A percentile compares a stretch with the other conserved stretches of the same genome.
Evolutionary conservation across 2,113 vertebrate species (phyloP).

Genomic region (Clupea harengus): DNA sequence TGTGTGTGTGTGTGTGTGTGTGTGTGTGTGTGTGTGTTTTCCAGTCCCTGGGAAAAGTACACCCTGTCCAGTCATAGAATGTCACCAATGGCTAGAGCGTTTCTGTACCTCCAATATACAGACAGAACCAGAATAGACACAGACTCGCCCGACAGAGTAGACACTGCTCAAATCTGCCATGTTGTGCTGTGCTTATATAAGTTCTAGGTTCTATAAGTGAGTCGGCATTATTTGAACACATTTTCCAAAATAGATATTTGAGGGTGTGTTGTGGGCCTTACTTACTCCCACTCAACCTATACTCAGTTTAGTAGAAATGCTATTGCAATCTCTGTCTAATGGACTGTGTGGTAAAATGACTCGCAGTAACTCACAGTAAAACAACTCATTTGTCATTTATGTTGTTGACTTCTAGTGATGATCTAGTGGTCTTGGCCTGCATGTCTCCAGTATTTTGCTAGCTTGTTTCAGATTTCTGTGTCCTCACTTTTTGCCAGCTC

Average conservation of each 20-base stretch:
- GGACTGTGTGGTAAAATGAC: background rate
- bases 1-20: background rate
- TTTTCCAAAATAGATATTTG: background rate
- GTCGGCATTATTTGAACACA: background rate
- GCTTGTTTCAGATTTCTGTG: too few relatives aligned
- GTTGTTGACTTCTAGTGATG: too few relatives aligned
- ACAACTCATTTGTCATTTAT: too few relatives aligned
- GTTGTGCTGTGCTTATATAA: background rate
- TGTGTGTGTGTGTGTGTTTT: background rate
- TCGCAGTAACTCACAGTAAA: too few relatives aligned
- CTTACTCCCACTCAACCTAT: too few relatives aligned
- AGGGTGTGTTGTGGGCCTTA: background rate
- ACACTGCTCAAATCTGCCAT: background rate
- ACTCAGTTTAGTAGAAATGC: background rate
- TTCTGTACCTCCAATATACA: background rate
- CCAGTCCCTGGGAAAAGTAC: background rate
- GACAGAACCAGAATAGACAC: background rate
- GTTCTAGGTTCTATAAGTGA: background rate
- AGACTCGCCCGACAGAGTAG: background rate
- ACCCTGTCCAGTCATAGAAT: background rate
- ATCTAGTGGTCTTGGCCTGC: too few relatives aligned
- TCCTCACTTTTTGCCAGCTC: too few relatives aligned
- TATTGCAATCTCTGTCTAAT: background rate
- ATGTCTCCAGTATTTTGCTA: too few relatives aligned
- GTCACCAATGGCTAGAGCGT: background rate